Percentiles rank a stretch among this genome's conserved stretches.
These are phyloP conservation scores for Lasioglossum lativentre DNA, from an alignment of 2,888 invertebrate species.

Conservation along the genomic window DNA sequence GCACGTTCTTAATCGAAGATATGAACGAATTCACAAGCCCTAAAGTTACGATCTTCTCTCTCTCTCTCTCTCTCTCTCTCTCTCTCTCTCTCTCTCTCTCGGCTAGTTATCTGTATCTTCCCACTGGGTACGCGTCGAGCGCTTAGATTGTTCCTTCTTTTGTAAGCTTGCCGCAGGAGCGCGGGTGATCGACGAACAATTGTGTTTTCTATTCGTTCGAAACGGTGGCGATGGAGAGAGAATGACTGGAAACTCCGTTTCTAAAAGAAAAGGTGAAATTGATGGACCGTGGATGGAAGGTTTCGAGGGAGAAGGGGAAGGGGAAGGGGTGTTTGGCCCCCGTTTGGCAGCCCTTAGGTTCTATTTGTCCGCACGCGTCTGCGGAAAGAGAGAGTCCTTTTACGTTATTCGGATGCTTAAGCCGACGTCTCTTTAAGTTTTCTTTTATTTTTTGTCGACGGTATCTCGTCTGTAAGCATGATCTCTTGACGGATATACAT, in stretches of 20 bases:
- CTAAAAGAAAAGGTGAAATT: neutral
- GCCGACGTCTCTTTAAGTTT: constrained; percentile 31
- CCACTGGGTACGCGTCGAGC: constrained; percentile 54
- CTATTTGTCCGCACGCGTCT: constrained; percentile 17
- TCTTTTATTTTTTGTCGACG: constrained; percentile 29
- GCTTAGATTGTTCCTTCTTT: constrained; percentile 69
- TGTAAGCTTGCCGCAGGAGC: constrained; percentile 47
- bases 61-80: constrained; percentile 53
- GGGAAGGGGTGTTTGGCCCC: constrained; percentile 1
- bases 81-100: constrained; percentile 34
- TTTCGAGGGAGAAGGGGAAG: neutral
- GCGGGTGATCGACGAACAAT: constrained; percentile 50
- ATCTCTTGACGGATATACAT: constrained; percentile 48
- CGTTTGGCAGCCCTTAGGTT: neutral
- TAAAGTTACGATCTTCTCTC: constrained; percentile 50
- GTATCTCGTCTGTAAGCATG: constrained; percentile 48
- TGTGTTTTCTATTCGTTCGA: constrained; percentile 13
- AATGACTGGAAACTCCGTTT: too few species aligned
- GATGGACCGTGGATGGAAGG: neutral
- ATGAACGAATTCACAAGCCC: constrained; percentile 44
- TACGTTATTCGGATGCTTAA: constrained; percentile 37
- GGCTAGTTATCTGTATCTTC: constrained; percentile 57
- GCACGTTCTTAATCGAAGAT: constrained; percentile 35
- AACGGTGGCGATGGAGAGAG: too few species aligned
- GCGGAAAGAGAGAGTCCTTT: constrained; percentile 42